Evolutionary conservation across 2,888 invertebrate genomes (phyloP).

Genomic region (Rotaria socialis): DNA sequence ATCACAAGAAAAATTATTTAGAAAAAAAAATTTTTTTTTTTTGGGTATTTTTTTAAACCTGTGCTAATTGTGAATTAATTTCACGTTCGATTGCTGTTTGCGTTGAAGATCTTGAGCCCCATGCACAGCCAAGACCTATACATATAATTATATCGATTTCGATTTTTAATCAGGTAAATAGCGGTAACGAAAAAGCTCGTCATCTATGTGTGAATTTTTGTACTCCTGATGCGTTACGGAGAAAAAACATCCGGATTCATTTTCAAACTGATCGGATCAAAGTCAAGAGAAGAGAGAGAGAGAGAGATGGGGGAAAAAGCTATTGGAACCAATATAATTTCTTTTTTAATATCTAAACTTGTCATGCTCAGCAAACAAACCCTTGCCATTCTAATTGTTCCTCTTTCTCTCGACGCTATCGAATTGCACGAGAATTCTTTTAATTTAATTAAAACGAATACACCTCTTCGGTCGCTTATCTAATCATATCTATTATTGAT

Average conservation of each 20-base stretch:
- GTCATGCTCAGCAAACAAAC: conserved; percentile 32
- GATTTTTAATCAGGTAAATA: conserved; percentile 27
- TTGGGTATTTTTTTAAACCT: conserved; percentile 62
- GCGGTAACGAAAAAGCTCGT: conserved; percentile 29
- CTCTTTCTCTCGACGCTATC: not conserved
- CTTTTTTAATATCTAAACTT: not conserved
- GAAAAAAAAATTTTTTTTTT: conserved; percentile 44
- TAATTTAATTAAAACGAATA: conserved; percentile 22
- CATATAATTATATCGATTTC: conserved; percentile 46
- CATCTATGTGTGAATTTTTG: conserved; percentile 28
- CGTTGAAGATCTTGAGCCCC: conserved; percentile 70
- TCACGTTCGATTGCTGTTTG: conserved; percentile 74
- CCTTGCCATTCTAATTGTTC: conserved; percentile 24
- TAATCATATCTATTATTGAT: conserved; percentile 20
- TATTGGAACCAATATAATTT: conserved; percentile 18
- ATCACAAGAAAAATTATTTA: conserved; percentile 49
- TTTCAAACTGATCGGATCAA: conserved; percentile 17
- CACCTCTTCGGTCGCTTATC: not conserved
- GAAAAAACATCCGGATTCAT: conserved; percentile 32
- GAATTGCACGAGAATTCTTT: conserved; percentile 2
- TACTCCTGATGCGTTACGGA: conserved; percentile 9
- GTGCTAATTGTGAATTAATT: conserved; percentile 83
- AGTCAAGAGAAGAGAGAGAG: not conserved
- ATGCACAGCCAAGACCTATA: conserved; percentile 85
- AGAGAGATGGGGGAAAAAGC: not conserved